Conservation (phyloP, 2,797 vertebrate genomes). For the Parauchenoglanis ngamensis region DNA sequence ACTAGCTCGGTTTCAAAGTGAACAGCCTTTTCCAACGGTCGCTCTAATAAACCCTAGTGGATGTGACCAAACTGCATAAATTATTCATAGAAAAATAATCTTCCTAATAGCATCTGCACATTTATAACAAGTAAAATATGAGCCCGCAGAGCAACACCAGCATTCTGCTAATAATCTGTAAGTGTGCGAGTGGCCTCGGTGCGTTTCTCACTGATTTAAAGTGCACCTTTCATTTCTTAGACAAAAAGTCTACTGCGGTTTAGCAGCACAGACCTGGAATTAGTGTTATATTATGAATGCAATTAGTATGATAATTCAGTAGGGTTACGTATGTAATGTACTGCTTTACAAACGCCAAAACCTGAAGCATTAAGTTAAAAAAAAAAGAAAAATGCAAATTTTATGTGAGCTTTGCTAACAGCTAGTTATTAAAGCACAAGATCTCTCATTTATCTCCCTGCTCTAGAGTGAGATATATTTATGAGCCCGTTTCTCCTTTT, state of each 20-base stretch:
- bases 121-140: slow-evolving; percentile 22
- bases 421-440: slow-evolving; percentile 2
- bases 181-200: neutral
- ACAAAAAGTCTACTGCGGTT: neutral
- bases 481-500: slow-evolving; percentile 7
- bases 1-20: neutral
- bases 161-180: slow-evolving; percentile 7
- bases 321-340: neutral
- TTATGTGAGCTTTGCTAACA: neutral
- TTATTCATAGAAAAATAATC: slow-evolving; percentile 39
- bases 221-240: neutral
- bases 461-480: slow-evolving; percentile 18
- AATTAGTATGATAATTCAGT: neutral
- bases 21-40: neutral
- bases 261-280: neutral
- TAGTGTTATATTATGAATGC: neutral
- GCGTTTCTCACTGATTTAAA: neutral
- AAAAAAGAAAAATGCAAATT: neutral
- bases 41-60: slow-evolving; percentile 12
- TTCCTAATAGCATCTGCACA: slow-evolving; percentile 22
- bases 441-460: slow-evolving; percentile 16
- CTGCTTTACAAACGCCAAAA: neutral
- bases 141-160: neutral
- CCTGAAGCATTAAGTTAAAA: neutral
- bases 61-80: slow-evolving; percentile 6